Evolutionary conservation across 30 jellyfish, hydroid and myxozoan species (phyloP), one percentile per base, ranked within the genome.

Genomic region (Turritopsis rubra): DNA sequence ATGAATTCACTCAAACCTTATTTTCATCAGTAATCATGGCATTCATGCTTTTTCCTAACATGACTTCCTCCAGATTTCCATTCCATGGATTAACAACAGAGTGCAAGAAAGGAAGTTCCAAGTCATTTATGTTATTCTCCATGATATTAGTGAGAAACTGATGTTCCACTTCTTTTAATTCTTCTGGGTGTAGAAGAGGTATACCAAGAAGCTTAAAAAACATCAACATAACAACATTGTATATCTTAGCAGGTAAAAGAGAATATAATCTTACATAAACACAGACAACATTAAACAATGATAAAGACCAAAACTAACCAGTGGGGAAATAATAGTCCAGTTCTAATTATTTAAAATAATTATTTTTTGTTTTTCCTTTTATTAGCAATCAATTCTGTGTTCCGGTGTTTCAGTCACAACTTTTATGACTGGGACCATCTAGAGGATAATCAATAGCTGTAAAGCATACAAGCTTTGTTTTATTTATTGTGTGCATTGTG

Each of bases 1-100:
- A n/a, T n/a, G n/a, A n/a, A n/a, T 41, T 41, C 13, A 13, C 13
- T 41, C 60, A 41, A 13, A 41, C 97, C 95, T 91, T 91, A 60
- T 91, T 91, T 65, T 77, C 90, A 75, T 91, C 95, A 18, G 94
- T 86, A 65, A 91, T 54, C 66, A 86, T 29, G 85, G 31, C 52
- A 30, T 79, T 82, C 8, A 8, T 21, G 21, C 54, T 71, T 27
- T 66, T 75, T 17, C 73, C 74, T 21, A 85, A 82, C 24, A 30
- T 29, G 22, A 85, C 77, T 70, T 91, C 97, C 75, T 86, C 97
- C 13, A 65, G 75, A 13, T 85, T 41, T 31, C 74, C 91, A 66
- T 75, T 30, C 96, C 96, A 91, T 1, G 94, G 93, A 79, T 91
- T 91, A 28, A 18, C 23, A 54, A 81, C 53, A 65, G 73, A 71